phyloP scores from a whole-genome alignment of 2,888 invertebrate species.

The Xanthia icteritia region DNA sequence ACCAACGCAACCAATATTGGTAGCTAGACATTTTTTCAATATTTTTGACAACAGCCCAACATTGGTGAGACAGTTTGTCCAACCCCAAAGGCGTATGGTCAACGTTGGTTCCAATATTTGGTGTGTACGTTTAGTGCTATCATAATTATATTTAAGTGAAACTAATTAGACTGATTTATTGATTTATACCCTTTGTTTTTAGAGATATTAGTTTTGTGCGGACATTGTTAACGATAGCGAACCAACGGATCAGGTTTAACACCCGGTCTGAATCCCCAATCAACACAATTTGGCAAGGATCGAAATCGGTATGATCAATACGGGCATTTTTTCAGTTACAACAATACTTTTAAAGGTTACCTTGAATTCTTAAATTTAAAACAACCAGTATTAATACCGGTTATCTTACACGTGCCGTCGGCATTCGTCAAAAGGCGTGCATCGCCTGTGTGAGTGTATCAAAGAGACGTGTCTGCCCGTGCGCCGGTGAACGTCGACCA shows the following conservation, averaged over 20 bases:
- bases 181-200: conserved; percentile 71
- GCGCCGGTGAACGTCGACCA: too few species aligned
- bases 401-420: too few species aligned
- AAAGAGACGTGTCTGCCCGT: too few species aligned
- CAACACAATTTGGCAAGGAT: too few species aligned
- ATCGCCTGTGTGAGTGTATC: too few species aligned
- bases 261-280: not conserved
- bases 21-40: not conserved
- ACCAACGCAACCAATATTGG: not conserved
- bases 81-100: not conserved
- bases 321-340: too few species aligned
- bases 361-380: too few species aligned
- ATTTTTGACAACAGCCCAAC: not conserved
- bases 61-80: not conserved
- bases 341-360: too few species aligned
- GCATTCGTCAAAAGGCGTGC: too few species aligned
- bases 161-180: conserved; percentile 85
- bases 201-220: conserved; percentile 35
- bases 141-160: conserved; percentile 78
- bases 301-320: too few species aligned
- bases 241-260: not conserved
- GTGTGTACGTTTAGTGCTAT: conserved; percentile 20
- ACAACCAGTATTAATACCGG: too few species aligned
- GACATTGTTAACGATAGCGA: not conserved
- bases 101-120: conserved; percentile 35